Base-by-base conservation (phyloP, 2,797 vertebrate genomes). In the Chaunax sp. region DNA sequence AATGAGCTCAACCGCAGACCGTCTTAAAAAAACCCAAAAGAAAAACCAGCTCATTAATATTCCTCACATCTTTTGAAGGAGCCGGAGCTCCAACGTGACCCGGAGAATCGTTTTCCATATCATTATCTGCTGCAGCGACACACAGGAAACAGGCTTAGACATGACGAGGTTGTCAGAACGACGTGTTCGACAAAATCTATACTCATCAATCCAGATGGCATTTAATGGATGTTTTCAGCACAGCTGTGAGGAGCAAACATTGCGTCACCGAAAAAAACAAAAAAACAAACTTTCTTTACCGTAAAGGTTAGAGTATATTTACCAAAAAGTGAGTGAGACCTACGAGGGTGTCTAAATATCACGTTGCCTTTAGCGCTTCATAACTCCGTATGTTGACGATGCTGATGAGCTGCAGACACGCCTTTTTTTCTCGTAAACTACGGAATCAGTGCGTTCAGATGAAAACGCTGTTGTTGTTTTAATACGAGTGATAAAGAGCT, bases 121-220 rank as follows among this genome's bases (percentile, higher is more conserved):
- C 44, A 62, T 78, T 73, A 68, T 56, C 9, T n/a, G 37, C 44
- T 20, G 80, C 57, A 64, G 20, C 10, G 54, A 61, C 1, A 23
- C 63, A 7, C 11, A 35, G 23, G 44, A 52, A 1, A 6, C 12
- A 5, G 37, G 20, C 35, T 43, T 47, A 38, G 50, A 52, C 14
- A 6, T 33, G 30, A 19, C 51, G 33, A 41, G 58, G 26, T 45
- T 20, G 22, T 25, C 18, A 16, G 26, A 41, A 1, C 40, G 26
- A 40, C 19, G 35, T 12, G 18, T 8, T 13, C n/a, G 11, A 37
- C 55, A 14, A 68, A 46, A 63, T 57, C 59, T 70, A 37, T 50
- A 61, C 8, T 1, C 59, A 43, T 58, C 1, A 22, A 59, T 54
- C 49, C n/a, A 5, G 25, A 5, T 1, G 1, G 18, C 8, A 9